Percentiles rank a stretch among this genome's conserved stretches.
These are phyloP conservation scores for Pseudachorutes palmiensis DNA, from an alignment of 1,140 invertebrate species.

Conservation along the genomic window DNA sequence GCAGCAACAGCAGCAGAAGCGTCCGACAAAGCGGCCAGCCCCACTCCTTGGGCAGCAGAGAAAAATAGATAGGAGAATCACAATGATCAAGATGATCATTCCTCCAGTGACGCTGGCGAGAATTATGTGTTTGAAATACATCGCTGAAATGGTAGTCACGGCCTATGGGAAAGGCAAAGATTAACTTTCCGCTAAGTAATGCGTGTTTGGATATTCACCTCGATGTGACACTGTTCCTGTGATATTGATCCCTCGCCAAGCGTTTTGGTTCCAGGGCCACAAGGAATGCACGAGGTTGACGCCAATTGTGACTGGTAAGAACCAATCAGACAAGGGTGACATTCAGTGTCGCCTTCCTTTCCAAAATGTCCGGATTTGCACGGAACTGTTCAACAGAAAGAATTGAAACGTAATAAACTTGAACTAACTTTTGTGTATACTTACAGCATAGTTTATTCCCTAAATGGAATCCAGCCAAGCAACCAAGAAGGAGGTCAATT, in stretches of 20 bases:
- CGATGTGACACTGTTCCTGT: background rate
- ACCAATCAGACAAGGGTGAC: background rate
- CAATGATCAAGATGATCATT: background rate
- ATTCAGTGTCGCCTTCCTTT: background rate
- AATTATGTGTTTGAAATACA: background rate
- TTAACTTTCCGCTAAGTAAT: background rate
- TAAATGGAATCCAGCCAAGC: conserved; percentile 11
- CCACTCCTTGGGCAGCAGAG: background rate
- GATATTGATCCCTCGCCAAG: background rate
- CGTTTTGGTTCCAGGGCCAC: background rate
- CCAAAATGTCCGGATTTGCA: background rate
- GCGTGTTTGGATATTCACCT: background rate
- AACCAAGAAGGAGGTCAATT: conserved; percentile 3
- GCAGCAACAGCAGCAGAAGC: conserved; percentile 7
- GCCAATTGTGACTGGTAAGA: background rate
- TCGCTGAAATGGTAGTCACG: background rate
- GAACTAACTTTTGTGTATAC: background rate
- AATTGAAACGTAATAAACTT: background rate
- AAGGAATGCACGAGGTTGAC: background rate
- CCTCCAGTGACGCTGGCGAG: background rate
- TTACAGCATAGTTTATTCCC: conserved; percentile 1
- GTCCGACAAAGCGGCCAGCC: background rate
- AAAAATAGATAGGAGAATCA: background rate
- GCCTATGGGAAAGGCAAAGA: background rate
- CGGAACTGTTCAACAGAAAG: background rate